These are phyloP conservation scores for Cartodere bifasciata DNA, from an alignment of 2,888 invertebrate species.

Conservation along the genomic window DNA sequence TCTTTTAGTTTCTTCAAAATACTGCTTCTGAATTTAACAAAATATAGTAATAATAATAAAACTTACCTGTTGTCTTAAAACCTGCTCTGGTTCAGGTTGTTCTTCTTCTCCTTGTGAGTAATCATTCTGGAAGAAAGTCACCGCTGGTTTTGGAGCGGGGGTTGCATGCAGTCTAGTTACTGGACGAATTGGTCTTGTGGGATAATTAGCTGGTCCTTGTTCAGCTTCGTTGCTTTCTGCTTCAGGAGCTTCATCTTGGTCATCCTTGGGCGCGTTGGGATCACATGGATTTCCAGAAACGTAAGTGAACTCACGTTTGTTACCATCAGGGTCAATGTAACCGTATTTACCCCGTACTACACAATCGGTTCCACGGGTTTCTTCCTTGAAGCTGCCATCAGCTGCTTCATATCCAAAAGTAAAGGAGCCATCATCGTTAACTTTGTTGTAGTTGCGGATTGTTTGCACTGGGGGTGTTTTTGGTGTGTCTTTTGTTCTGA, in stretches of 20 bases:
- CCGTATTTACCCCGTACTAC: slow-evolving; percentile 80
- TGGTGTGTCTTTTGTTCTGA: slow-evolving; percentile 43
- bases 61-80: slow-evolving; percentile 31
- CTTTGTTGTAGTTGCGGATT: slow-evolving; percentile 70
- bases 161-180: slow-evolving; percentile 31
- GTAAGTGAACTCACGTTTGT: slow-evolving; percentile 75
- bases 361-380: slow-evolving; percentile 74
- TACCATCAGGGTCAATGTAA: slow-evolving; percentile 76
- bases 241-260: slow-evolving; percentile 38
- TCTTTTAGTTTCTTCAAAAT: too few species aligned
- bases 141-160: slow-evolving; percentile 38
- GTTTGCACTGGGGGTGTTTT: slow-evolving; percentile 70
- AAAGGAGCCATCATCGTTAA: slow-evolving; percentile 72
- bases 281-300: slow-evolving; percentile 79
- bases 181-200: slow-evolving; percentile 39
- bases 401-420: slow-evolving; percentile 77
- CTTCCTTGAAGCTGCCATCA: slow-evolving; percentile 77
- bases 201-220: slow-evolving; percentile 50
- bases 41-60: slow-evolving; percentile 11
- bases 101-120: slow-evolving; percentile 52
- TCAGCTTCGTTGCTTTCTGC: slow-evolving; percentile 42
- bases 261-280: slow-evolving; percentile 64
- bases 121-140: slow-evolving; percentile 59
- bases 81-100: slow-evolving; percentile 42
- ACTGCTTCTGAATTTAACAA: too few species aligned